These are phyloP conservation scores for Mesitornis unicolor DNA, from an alignment of 2,113 vertebrate genomes.

Conservation along the genomic window DNA sequence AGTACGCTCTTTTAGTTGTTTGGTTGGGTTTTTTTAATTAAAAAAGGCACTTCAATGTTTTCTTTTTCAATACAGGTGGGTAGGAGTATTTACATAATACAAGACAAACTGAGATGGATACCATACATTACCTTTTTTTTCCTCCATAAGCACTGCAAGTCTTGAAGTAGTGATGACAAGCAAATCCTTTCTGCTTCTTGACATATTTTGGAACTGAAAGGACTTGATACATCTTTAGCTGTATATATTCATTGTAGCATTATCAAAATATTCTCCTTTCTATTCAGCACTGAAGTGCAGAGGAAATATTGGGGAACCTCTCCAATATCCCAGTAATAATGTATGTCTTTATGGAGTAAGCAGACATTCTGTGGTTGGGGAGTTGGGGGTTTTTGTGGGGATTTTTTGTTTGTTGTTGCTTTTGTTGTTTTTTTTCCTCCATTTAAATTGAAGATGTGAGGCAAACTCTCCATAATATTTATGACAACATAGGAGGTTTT, in stretches of 20 bases:
- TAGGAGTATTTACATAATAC: not conserved
- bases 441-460: not conserved
- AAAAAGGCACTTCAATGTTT: not conserved
- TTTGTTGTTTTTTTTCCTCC: not conserved
- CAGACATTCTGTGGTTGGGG: not conserved
- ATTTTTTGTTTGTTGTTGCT: not conserved
- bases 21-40: not conserved
- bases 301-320: not conserved
- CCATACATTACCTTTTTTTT: no score
- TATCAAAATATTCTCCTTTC: not conserved
- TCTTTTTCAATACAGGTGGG: not conserved
- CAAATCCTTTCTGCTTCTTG: not conserved
- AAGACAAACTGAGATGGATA: not conserved
- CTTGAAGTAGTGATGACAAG: not conserved
- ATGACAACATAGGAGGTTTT: not conserved
- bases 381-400: no score
- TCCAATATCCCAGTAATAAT: not conserved
- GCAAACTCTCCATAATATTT: not conserved
- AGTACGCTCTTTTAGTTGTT: not conserved
- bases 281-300: not conserved
- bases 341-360: not conserved
- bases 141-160: not conserved
- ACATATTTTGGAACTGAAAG: not conserved
- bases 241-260: not conserved
- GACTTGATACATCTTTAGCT: not conserved